Base-by-base conservation (phyloP, 2,888 invertebrate genomes). In the Polymixis lichenea region DNA sequence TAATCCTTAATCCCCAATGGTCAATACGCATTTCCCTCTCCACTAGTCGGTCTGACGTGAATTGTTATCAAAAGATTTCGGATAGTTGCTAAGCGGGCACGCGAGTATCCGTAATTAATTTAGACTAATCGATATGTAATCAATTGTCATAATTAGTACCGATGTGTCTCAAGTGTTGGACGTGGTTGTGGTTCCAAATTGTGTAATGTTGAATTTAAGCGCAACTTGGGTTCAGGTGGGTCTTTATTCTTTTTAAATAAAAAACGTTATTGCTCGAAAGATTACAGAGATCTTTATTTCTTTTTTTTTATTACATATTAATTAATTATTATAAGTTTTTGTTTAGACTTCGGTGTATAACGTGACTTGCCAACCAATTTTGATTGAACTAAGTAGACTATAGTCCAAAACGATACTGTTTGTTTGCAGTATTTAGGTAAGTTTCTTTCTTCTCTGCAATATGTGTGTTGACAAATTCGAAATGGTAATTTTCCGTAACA, bases 141-240 rank as follows among this genome's bases (percentile, higher is more conserved):
- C 55, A 68, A 46, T 56, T 69, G 43, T 77, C 69, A 64, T 76
- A 76, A 83, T 81, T 79, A 80, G 75, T 69, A 75, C 60, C 56
- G 85, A 76, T 81, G 83, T 88, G n/a, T 25, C 61, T n/a, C 32
- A 38, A 65, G 77, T 77, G 55, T 77, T 76, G 77, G 75, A 84
- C 83, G 87, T 88, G 79, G 60, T 72, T 75, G 75, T 70, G 60
- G 74, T 81, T 61, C 9, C 32, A 79, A 67, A 76, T 82, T 78
- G 78, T 82, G 90, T 85, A 77, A 93, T 94, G 93, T 88, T 94
- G 76, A 92, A 93, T 86, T 78, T 93, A 60, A 89, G 90, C 72
- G 90, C 91, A 55, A 93, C 91, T 76, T 93, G 91, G 91, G 89
- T 94, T 28, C 93, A 94, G 92, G 93, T 93, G 85, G 60, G 86